phyloP scores from a whole-genome alignment of 2,888 invertebrate species.

The Acrobasis suavella region DNA sequence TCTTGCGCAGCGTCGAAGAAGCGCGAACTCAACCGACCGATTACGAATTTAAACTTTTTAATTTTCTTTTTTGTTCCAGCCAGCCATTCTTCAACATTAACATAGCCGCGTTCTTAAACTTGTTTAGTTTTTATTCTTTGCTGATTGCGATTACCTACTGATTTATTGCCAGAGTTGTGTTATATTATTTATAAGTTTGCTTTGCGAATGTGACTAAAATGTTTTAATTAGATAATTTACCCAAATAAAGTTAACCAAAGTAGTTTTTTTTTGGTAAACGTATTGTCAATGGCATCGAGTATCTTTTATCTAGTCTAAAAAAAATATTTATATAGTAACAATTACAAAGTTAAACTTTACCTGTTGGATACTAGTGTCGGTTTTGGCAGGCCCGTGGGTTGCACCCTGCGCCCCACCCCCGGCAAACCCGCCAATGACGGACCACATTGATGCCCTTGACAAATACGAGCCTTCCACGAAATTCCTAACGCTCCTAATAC shows the following conservation, averaged over 20 bases:
- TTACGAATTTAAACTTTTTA: slow-evolving; percentile 49
- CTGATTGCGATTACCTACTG: slow-evolving; percentile 48
- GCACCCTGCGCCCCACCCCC: slow-evolving; percentile 55
- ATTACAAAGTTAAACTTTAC: background rate
- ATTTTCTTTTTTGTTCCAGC: slow-evolving; percentile 58
- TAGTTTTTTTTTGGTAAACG: background rate
- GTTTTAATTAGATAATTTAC: background rate
- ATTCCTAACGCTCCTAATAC: slow-evolving; percentile 33
- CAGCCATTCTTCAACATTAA: slow-evolving; percentile 31
- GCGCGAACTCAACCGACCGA: slow-evolving; percentile 54
- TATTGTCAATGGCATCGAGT: background rate
- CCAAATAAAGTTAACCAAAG: slow-evolving; percentile 15
- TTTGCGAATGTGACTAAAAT: slow-evolving; percentile 31
- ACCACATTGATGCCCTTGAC: slow-evolving; percentile 42
- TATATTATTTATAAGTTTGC: slow-evolving; percentile 27
- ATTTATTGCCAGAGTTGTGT: slow-evolving; percentile 24
- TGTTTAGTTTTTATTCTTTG: slow-evolving; percentile 33
- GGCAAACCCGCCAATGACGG: slow-evolving; percentile 49
- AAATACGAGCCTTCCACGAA: slow-evolving; percentile 40
- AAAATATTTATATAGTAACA: background rate
- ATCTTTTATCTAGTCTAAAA: background rate
- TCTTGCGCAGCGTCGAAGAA: slow-evolving; percentile 54
- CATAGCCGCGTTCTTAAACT: slow-evolving; percentile 26
- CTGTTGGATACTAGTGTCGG: background rate
- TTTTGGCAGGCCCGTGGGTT: slow-evolving; percentile 32